These are phyloP conservation scores for Gobio occitaniae DNA, from an alignment of 2,797 vertebrate genomes.

Conservation along the genomic window DNA sequence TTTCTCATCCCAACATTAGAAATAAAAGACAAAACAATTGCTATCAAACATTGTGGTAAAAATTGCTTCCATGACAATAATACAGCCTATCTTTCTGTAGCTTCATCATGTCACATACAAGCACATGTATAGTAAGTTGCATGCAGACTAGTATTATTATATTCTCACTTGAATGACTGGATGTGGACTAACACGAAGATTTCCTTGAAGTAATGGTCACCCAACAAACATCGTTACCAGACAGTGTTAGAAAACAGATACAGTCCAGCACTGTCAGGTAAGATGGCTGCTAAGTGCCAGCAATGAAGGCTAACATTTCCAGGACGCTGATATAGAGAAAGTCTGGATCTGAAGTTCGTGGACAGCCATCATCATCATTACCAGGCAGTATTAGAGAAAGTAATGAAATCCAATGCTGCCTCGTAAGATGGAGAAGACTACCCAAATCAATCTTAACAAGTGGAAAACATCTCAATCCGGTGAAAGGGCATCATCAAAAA, in stretches of 20 bases:
- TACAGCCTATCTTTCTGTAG: not conserved
- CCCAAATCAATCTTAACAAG: slow-evolving; percentile 68
- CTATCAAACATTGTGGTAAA: not conserved
- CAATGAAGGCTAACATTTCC: slow-evolving; percentile 29
- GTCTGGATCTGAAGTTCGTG: slow-evolving; percentile 61
- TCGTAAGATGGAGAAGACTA: slow-evolving; percentile 97
- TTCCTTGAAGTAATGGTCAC: slow-evolving; percentile 72
- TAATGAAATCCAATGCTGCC: slow-evolving; percentile 99
- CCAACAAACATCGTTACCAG: slow-evolving; percentile 99
- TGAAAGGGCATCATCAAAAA: not conserved
- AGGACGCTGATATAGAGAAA: slow-evolving; percentile 13
- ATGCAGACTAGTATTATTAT: not conserved
- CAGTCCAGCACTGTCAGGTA: slow-evolving; percentile 99
- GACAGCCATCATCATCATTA: slow-evolving; percentile 99
- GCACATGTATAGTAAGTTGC: not conserved
- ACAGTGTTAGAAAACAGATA: slow-evolving; percentile 98
- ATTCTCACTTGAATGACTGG: not conserved
- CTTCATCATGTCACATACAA: slow-evolving; percentile 1
- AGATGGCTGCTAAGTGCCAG: slow-evolving; percentile 95
- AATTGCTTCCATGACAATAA: slow-evolving; percentile 12
- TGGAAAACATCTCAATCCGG: not conserved
- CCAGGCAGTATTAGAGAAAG: slow-evolving; percentile 99
- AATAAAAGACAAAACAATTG: slow-evolving; percentile 42
- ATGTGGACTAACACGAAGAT: not conserved
- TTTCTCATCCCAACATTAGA: slow-evolving; percentile 39